Evolutionary conservation across 2,113 vertebrate genomes (phyloP).

Genomic region (Morphnarchus princeps): DNA sequence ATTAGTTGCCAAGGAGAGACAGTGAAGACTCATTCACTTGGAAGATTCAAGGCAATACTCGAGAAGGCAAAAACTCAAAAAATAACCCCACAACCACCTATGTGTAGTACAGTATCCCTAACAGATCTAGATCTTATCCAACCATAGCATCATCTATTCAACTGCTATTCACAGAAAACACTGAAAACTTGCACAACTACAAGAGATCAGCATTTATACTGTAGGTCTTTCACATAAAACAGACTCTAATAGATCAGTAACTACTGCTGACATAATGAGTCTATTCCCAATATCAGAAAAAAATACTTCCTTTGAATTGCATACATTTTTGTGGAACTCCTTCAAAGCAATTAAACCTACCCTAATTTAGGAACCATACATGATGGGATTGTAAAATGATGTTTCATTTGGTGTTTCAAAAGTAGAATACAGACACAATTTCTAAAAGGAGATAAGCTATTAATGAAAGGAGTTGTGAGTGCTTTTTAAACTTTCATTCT

Average conservation of each 20-base stretch:
- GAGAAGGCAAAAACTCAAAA: neutral
- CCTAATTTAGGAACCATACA: neutral
- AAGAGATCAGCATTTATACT: neutral
- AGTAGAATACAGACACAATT: neutral
- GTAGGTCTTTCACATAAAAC: neutral
- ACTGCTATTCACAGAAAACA: neutral
- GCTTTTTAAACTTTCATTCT: neutral
- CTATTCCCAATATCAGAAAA: neutral
- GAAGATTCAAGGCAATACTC: neutral
- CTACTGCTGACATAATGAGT: neutral
- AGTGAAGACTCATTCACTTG: neutral
- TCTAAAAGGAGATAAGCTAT: neutral
- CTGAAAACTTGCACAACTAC: neutral
- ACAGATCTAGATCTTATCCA: neutral
- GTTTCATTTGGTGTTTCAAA: neutral
- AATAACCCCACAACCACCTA: neutral
- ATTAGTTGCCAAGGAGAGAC: neutral
- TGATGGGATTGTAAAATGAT: neutral
- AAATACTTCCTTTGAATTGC: neutral
- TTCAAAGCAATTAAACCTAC: neutral
- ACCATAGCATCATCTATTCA: neutral
- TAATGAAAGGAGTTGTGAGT: neutral
- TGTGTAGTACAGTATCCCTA: fast-evolving
- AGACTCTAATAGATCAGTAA: neutral
- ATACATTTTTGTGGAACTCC: neutral